Evolutionary conservation across 64 coral and sea anemone genomes (phyloP).

Genomic region (Hydrozoanthus tunicans): DNA sequence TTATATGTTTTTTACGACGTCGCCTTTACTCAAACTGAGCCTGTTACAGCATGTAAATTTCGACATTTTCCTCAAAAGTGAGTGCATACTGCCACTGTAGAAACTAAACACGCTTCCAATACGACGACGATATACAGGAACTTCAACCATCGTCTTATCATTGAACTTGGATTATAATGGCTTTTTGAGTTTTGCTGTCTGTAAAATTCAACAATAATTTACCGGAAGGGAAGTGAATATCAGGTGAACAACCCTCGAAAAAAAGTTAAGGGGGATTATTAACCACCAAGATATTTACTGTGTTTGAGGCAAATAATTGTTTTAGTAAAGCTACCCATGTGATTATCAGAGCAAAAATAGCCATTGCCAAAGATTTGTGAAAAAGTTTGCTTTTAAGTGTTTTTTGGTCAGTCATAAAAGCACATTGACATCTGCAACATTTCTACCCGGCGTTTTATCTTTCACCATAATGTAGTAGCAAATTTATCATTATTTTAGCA

Average conservation of each 20-base stretch:
- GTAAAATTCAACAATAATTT: constrained; percentile 5
- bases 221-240: background rate
- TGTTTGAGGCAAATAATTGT: background rate
- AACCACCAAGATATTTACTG: constrained; percentile 1
- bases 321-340: background rate
- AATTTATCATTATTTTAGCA: too few relatives aligned
- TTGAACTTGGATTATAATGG: background rate
- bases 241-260: background rate
- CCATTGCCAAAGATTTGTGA: too few relatives aligned
- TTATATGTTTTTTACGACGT: too few relatives aligned
- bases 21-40: too few relatives aligned
- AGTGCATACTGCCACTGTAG: background rate
- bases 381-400: too few relatives aligned
- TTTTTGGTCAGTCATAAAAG: too few relatives aligned
- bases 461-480: too few relatives aligned
- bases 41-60: background rate
- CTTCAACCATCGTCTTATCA: background rate
- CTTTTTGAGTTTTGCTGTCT: background rate
- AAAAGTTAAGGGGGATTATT: constrained; percentile 3
- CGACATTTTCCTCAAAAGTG: constrained; percentile 11
- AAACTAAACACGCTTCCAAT: background rate
- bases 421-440: too few relatives aligned
- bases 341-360: background rate
- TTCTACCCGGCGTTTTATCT: too few relatives aligned
- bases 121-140: background rate